Evolutionary conservation across 1,140 invertebrate species (phyloP).

Genomic region (Caenorhabditis tropicalis): DNA sequence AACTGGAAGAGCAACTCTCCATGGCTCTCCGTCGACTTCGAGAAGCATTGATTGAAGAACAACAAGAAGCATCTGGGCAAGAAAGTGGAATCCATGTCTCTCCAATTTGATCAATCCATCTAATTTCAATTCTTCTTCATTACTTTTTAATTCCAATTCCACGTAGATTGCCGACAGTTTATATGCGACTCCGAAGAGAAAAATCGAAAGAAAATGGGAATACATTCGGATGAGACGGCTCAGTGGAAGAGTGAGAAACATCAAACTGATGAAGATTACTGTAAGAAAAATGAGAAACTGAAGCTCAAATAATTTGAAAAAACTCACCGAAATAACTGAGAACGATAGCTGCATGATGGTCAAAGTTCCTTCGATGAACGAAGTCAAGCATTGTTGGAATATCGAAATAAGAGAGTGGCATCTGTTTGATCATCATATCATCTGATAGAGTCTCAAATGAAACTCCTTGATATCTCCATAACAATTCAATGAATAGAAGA

Average conservation of each 20-base stretch:
- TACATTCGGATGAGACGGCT: slow-evolving; percentile 75
- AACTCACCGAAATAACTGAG: slow-evolving; percentile 22
- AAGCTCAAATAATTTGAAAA: background rate
- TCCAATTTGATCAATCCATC: slow-evolving; percentile 67
- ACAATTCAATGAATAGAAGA: slow-evolving; percentile 9
- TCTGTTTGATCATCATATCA: slow-evolving; percentile 7
- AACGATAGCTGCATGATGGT: slow-evolving; percentile 4
- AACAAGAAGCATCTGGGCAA: slow-evolving; percentile 73
- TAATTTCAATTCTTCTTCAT: slow-evolving; percentile 56
- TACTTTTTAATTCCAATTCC: slow-evolving; percentile 68
- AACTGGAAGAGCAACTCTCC: slow-evolving; percentile 72
- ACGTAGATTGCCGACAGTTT: slow-evolving; percentile 75
- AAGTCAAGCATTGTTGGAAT: slow-evolving; percentile 28
- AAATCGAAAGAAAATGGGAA: slow-evolving; percentile 74
- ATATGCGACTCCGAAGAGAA: slow-evolving; percentile 73
- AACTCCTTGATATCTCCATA: slow-evolving; percentile 29
- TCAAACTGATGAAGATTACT: slow-evolving; percentile 75
- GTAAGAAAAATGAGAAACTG: slow-evolving; percentile 63
- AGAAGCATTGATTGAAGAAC: slow-evolving; percentile 74
- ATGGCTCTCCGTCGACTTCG: slow-evolving; percentile 73
- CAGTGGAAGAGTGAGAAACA: slow-evolving; percentile 75
- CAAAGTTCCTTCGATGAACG: background rate
- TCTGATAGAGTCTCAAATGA: slow-evolving; percentile 11
- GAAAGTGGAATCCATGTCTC: slow-evolving; percentile 67
- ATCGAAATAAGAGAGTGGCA: background rate